Evolutionary conservation across 2,797 vertebrate species (phyloP).

Genomic region (Typhlichthys eigenmanni): DNA sequence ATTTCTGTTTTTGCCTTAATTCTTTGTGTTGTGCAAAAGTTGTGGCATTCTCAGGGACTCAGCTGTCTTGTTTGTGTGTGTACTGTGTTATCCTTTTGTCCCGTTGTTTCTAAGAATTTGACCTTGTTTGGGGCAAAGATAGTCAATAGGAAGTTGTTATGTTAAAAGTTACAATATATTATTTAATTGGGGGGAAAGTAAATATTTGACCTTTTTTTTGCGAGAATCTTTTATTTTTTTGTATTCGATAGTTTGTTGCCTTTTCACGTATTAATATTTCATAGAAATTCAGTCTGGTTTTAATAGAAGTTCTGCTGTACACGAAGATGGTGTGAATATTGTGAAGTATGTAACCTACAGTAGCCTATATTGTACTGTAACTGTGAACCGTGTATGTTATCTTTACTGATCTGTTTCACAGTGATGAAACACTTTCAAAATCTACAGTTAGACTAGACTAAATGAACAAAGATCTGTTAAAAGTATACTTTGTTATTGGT

Average conservation of each 20-base stretch:
- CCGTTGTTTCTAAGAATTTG: background rate
- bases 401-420: background rate
- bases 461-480: background rate
- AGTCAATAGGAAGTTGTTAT: background rate
- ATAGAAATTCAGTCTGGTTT: too few species aligned
- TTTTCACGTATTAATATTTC: background rate
- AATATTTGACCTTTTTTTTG: background rate
- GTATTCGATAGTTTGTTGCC: too few species aligned
- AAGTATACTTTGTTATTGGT: constrained; percentile 10
- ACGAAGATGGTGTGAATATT: constrained; percentile 1
- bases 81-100: background rate
- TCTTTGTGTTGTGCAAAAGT: constrained; percentile 24
- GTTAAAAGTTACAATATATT: background rate
- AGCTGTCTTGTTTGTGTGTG: background rate
- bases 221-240: too few species aligned
- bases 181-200: background rate
- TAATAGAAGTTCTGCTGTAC: constrained; percentile 9
- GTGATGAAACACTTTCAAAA: background rate
- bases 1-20: constrained; percentile 52
- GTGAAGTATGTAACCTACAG: background rate
- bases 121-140: background rate
- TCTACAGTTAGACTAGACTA: background rate
- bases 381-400: background rate
- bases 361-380: background rate
- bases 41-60: constrained; percentile 8